Conservation (phyloP, 2,797 vertebrate genomes). For the Gallinago nigripennis region DNA sequence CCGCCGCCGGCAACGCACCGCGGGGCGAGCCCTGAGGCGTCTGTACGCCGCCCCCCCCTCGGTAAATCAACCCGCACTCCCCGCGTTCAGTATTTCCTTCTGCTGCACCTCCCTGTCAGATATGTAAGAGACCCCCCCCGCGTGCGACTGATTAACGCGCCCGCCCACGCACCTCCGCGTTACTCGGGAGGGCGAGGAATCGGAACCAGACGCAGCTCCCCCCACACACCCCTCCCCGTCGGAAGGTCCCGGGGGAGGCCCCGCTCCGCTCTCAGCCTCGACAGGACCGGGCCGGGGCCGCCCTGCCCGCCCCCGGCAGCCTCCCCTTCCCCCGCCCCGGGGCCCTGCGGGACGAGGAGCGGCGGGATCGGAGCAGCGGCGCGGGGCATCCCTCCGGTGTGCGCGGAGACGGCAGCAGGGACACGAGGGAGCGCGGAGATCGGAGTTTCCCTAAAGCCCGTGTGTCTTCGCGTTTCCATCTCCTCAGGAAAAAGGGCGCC, state of each 20-base stretch:
- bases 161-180: neutral
- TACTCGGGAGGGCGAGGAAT: neutral
- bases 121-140: neutral
- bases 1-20: neutral
- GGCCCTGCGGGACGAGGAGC: neutral
- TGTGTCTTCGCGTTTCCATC: neutral
- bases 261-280: neutral
- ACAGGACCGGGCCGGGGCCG: neutral
- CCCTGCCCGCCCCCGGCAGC: neutral
- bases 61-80: neutral
- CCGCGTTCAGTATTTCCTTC: neutral
- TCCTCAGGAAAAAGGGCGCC: neutral
- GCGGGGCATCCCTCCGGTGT: neutral
- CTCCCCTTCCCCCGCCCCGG: neutral
- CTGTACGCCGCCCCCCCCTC: neutral
- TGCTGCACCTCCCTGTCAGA: neutral
- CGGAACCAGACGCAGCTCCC: neutral
- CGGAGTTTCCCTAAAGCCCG: neutral
- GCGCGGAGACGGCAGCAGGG: neutral
- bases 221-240: too few species aligned
- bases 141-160: neutral
- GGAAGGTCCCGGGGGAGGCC: neutral
- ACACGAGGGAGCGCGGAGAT: neutral
- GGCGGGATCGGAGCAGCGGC: neutral
- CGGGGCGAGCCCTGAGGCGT: neutral